phyloP scores from a whole-genome alignment of 23 tunicate genomes.

The Trididemnum miniatum region DNA sequence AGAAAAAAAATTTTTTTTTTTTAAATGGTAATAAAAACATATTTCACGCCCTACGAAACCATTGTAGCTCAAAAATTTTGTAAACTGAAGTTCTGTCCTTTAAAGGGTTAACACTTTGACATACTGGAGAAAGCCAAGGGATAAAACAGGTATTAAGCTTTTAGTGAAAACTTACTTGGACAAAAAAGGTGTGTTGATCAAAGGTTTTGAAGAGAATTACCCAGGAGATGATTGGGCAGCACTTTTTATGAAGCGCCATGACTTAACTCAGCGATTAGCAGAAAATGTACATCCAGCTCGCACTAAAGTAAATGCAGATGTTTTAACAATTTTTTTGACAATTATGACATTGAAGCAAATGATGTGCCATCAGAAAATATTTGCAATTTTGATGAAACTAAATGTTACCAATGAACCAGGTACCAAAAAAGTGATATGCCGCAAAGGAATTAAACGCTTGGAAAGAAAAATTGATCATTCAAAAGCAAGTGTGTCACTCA shows the following conservation, averaged over 20 bases:
- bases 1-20: no score
- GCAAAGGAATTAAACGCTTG: conserved; percentile 3
- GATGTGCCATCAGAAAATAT: conserved; percentile 14
- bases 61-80: no score
- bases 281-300: conserved; percentile 26
- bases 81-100: no score
- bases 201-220: conserved; percentile 23
- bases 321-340: conserved; percentile 15
- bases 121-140: conserved; percentile 2
- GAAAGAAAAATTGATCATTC: conserved; percentile 25
- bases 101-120: not conserved
- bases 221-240: conserved; percentile 25
- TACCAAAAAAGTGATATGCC: conserved; percentile 13
- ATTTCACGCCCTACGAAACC: no score
- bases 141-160: conserved; percentile 1
- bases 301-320: not conserved
- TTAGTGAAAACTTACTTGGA: conserved; percentile 30
- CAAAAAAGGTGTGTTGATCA: not conserved
- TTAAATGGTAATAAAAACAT: no score
- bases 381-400: conserved; percentile 41
- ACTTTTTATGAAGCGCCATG: conserved; percentile 10
- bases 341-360: not conserved
- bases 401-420: conserved; percentile 33
- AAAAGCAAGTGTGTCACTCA: conserved; percentile 18
- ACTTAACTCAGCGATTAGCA: conserved; percentile 3